A percentile compares a stretch with the other conserved stretches of the same genome.
phyloP scores from a whole-genome alignment of 2,888 invertebrate genomes.

The Dicyrtomina minuta region DNA sequence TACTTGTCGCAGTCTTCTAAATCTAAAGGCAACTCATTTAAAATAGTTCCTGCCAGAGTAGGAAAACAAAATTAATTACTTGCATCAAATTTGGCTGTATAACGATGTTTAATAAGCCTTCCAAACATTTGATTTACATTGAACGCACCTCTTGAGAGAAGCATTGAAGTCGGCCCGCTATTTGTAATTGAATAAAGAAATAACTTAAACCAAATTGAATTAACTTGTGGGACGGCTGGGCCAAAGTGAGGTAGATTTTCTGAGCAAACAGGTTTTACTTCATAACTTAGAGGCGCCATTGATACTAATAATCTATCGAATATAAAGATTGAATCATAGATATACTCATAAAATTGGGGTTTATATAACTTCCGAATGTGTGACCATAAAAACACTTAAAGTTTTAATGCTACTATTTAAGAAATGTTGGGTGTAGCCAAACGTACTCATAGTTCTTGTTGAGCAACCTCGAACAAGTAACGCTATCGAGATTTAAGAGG shows the following conservation, averaged over 20 bases:
- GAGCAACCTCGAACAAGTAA: constrained; percentile 76
- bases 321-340: too few relatives aligned
- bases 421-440: neutral
- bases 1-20: constrained; percentile 73
- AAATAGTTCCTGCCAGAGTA: constrained; percentile 63
- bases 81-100: neutral
- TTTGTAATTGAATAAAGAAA: constrained; percentile 83
- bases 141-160: constrained; percentile 69
- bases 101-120: too few relatives aligned
- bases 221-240: constrained; percentile 83
- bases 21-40: constrained; percentile 73
- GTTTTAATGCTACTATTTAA: too few relatives aligned
- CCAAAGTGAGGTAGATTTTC: constrained; percentile 81
- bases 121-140: too few relatives aligned
- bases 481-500: constrained; percentile 80
- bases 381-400: too few relatives aligned
- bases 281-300: constrained; percentile 85
- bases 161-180: constrained; percentile 83
- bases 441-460: constrained; percentile 80
- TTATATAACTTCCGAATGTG: too few relatives aligned
- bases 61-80: neutral
- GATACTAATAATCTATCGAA: constrained; percentile 72
- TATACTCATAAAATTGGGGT: too few relatives aligned
- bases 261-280: constrained; percentile 72
- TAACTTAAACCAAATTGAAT: constrained; percentile 88